A percentile compares a stretch with the other conserved stretches of the same genome.
These are phyloP conservation scores for Drosophila phalerata DNA, from an alignment of 2,888 invertebrate species.

Conservation along the genomic window DNA sequence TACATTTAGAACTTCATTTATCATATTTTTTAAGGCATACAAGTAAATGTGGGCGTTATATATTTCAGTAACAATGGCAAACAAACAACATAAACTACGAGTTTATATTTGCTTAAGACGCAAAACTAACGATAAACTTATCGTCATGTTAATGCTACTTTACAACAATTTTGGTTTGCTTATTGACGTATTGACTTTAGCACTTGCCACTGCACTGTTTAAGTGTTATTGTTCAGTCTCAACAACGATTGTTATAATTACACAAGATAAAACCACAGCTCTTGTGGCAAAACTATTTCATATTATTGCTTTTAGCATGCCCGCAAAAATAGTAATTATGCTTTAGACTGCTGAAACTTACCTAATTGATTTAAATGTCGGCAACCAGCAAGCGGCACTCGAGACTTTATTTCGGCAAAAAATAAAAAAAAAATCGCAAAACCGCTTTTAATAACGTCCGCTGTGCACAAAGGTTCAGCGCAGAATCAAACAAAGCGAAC, in stretches of 20 bases:
- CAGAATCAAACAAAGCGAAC: constrained; percentile 54
- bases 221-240: constrained; percentile 42
- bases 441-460: constrained; percentile 51
- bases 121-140: constrained; percentile 25
- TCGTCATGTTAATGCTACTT: constrained; percentile 30
- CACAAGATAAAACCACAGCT: constrained; percentile 62
- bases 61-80: not conserved
- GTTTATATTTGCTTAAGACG: constrained; percentile 42
- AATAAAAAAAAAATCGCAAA: constrained; percentile 32
- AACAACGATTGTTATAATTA: constrained; percentile 55
- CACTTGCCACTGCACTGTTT: constrained; percentile 55
- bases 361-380: constrained; percentile 52
- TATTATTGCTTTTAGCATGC: constrained; percentile 26
- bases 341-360: constrained; percentile 45
- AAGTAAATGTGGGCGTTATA: constrained; percentile 21
- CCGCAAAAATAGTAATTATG: constrained; percentile 41
- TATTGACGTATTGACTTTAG: constrained; percentile 46
- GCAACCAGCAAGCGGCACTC: constrained; percentile 24
- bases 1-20: constrained; percentile 51
- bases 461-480: constrained; percentile 43
- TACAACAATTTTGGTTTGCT: constrained; percentile 26
- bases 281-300: constrained; percentile 28
- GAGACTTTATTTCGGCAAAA: constrained; percentile 26
- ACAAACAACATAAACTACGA: not conserved
- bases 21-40: constrained; percentile 31